phyloP scores from a whole-genome alignment of 2,113 vertebrate species.

The Daubentonia madagascariensis region DNA sequence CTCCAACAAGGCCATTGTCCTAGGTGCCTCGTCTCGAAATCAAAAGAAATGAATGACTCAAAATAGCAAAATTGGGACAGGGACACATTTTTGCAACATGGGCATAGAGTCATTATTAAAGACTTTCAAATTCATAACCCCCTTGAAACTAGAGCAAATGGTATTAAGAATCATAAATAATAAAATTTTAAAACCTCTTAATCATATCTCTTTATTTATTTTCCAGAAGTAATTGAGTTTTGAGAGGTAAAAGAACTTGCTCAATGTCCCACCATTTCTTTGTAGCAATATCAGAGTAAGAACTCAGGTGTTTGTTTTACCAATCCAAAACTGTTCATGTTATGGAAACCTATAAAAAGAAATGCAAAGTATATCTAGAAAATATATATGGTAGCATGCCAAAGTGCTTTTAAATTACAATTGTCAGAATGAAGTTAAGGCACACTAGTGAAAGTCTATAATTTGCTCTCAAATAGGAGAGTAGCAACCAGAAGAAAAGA shows the following conservation, averaged over 20 bases:
- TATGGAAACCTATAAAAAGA: not conserved
- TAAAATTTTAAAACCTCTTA: not conserved
- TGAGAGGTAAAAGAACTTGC: not conserved
- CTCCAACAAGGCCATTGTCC: not conserved
- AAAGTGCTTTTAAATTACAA: not conserved
- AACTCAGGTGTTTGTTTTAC: not conserved
- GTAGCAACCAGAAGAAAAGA: not conserved
- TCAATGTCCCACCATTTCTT: not conserved
- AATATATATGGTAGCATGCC: not conserved
- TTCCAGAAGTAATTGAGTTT: not conserved
- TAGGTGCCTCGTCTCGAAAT: not conserved
- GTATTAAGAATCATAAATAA: not conserved
- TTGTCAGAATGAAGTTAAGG: not conserved
- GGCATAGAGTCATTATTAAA: not conserved
- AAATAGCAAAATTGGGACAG: not conserved
- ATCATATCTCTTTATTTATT: not conserved
- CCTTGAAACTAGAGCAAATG: not conserved
- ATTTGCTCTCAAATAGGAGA: not conserved
- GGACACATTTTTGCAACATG: not conserved
- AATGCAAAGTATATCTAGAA: not conserved
- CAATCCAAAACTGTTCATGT: not conserved
- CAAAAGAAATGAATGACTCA: not conserved
- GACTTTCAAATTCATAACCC: not conserved
- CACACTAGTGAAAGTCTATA: not conserved
- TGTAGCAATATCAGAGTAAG: not conserved